Evolutionary conservation across 2,113 vertebrate genomes (phyloP).

Genomic region (Pomatostomus ruficeps): DNA sequence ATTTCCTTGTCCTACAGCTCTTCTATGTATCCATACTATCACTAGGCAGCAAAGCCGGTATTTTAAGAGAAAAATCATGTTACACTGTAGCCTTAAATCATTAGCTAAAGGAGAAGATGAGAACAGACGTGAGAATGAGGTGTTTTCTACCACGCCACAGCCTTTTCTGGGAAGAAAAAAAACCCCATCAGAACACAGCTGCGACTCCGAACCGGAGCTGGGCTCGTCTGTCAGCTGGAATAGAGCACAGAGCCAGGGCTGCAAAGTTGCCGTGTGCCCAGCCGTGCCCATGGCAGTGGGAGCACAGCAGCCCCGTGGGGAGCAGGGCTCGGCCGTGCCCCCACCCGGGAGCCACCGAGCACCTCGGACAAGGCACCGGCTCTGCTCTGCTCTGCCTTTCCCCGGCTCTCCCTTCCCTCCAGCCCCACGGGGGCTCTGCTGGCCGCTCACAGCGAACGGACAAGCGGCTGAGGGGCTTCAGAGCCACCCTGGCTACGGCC

Average conservation of each 20-base stretch:
- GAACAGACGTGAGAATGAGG: background rate
- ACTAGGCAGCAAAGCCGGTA: background rate
- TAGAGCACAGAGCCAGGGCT: background rate
- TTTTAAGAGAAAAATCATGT: background rate
- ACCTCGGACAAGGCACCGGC: background rate
- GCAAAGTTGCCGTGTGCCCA: background rate
- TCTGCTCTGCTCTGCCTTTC: background rate
- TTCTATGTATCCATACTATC: background rate
- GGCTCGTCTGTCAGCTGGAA: background rate
- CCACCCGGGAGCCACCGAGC: background rate
- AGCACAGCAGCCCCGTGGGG: background rate
- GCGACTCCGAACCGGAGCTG: background rate
- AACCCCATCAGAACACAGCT: background rate
- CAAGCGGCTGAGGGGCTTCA: background rate
- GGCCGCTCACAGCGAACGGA: rapidly evolving
- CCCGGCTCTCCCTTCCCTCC: background rate
- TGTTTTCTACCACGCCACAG: background rate
- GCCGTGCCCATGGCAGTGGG: background rate
- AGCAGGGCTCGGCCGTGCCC: background rate
- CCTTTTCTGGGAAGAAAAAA: background rate
- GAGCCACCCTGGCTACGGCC: background rate
- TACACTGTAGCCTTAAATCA: background rate
- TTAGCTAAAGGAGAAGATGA: background rate
- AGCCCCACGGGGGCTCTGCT: background rate
- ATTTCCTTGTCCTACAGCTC: background rate